Base-by-base conservation (phyloP, 2,113 vertebrate genomes). In the Crocuta crocuta region DNA sequence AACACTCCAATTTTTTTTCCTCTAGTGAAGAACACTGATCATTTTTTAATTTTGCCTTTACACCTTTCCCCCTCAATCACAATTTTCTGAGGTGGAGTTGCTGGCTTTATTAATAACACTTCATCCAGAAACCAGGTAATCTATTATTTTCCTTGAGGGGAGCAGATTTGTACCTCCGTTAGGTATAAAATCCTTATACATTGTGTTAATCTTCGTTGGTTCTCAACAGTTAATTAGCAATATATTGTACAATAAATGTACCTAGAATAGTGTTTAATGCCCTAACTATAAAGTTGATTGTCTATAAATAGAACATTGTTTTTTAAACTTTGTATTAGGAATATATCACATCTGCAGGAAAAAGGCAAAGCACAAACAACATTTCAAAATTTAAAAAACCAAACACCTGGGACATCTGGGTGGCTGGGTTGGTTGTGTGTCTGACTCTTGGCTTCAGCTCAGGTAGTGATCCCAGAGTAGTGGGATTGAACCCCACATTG, bases 101-200 rank as follows among this genome's bases (percentile, higher is more conserved):
- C 28, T 93, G n/a, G 2, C 89, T 98, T 96, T 96, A 97, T 97
- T 96, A 98, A 95, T 84, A 43, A 94, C 19, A 97, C 87, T 98
- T 98, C 94, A 98, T 93, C 91, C 81, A 97, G 53, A 90, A 98
- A 92, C 35, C 95, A 95, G 97, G 1, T 97, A 91, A 96, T 98
- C 94, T 98, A 97, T 95, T 94, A 93, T 61, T 94, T 96, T 96
- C 82, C 78, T 71, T 53, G 95, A 8, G 45, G 58, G 0, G 39
- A 39, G 50, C 94, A 88, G 70, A 97, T 98, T 98, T 98, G 86
- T 84, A 65, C 79, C 35, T 97, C 48, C 73, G 93, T 90, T 84
- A 92, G 28, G 53, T 92, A 85, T 95, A 97, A 98, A 97, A 93
- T 82, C 24, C 12, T 79, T 66, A 93, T 97, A 84, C 78, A 98